Conservation (phyloP, 2,888 invertebrate species). For the Acrobeloides nanus region DNA sequence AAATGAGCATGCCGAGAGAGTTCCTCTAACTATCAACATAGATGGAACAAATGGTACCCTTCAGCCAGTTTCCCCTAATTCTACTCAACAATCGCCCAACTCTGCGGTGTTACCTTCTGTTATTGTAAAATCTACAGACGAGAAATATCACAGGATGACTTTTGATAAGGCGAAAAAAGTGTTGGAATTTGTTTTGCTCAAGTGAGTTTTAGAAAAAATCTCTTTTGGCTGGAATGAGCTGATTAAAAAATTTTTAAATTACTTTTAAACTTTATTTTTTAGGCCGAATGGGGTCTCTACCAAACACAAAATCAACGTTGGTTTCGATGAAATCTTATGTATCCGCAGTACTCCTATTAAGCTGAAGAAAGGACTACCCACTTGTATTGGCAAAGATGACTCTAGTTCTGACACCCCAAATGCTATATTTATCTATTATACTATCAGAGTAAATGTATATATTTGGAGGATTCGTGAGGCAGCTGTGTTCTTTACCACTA, state of each 20-base stretch:
- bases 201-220: background rate
- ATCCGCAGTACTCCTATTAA: slow-evolving; percentile 23
- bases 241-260: too few relatives aligned
- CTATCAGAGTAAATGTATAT: slow-evolving; percentile 41
- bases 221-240: background rate
- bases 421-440: slow-evolving; percentile 45
- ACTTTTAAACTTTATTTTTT: too few relatives aligned
- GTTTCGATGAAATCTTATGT: slow-evolving; percentile 22
- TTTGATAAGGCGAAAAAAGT: background rate
- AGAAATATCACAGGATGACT: too few relatives aligned
- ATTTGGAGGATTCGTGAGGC: slow-evolving; percentile 43
- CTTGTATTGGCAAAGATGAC: slow-evolving; percentile 5
- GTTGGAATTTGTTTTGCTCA: background rate
- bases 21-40: too few relatives aligned
- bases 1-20: too few relatives aligned
- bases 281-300: too few relatives aligned
- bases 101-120: too few relatives aligned
- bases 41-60: too few relatives aligned
- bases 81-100: too few relatives aligned
- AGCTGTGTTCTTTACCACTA: slow-evolving; percentile 27
- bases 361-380: slow-evolving; percentile 24
- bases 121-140: too few relatives aligned
- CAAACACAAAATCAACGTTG: too few relatives aligned
- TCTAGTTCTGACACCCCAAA: slow-evolving; percentile 19
- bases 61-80: too few relatives aligned